phyloP scores from a whole-genome alignment of 1,140 invertebrate species.

The Daktulosphaira vitifoliae region DNA sequence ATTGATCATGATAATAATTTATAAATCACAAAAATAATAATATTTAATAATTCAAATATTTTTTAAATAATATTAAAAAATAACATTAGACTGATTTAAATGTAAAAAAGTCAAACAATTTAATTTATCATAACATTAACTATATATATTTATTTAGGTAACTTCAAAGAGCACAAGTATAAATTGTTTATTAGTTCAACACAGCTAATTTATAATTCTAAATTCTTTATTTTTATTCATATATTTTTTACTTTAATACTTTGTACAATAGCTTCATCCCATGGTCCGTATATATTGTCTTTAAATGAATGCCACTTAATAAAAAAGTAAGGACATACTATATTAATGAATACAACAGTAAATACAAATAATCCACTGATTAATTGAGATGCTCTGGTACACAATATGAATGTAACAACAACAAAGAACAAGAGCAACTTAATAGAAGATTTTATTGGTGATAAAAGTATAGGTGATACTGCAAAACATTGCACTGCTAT shows the following conservation, averaged over 20 bases:
- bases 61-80: no score
- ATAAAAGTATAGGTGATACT: conserved; percentile 70
- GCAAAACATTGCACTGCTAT: conserved; percentile 82
- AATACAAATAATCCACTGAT: conserved; percentile 54
- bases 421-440: conserved; percentile 46
- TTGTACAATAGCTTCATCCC: conserved; percentile 74
- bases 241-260: conserved; percentile 25
- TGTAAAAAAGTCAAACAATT: no score
- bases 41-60: no score
- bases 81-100: no score
- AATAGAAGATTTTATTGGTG: conserved; percentile 37
- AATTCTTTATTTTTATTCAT: no score
- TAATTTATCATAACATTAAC: no score
- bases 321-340: conserved; percentile 71
- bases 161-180: no score
- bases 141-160: no score
- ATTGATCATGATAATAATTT: no score
- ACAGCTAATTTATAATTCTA: no score
- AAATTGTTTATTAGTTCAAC: no score
- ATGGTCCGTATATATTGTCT: conserved; percentile 90
- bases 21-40: no score
- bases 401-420: conserved; percentile 42
- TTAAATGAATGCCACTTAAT: conserved; percentile 74
- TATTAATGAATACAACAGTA: conserved; percentile 55
- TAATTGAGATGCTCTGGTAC: conserved; percentile 49